Base-by-base conservation (phyloP, 2,113 vertebrate species). In the Tympanuchus pallidicinctus region DNA sequence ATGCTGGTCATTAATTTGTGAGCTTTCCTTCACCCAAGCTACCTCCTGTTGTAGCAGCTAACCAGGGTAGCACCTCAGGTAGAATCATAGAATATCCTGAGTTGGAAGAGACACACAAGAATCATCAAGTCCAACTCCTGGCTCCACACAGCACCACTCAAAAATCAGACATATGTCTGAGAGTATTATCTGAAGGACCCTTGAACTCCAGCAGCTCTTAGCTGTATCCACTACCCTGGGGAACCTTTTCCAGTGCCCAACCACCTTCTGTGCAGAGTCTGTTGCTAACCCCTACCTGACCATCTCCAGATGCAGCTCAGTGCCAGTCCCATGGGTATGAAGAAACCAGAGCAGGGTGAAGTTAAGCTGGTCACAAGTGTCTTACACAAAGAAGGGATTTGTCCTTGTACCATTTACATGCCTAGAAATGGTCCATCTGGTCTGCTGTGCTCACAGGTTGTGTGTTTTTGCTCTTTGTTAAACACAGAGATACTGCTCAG, bases 401-500 rank as follows among this genome's bases (percentile, higher is more conserved):
- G 24, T 50, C 22, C 20, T 81, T 30, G 52, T 61, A 6, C 8
- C 28, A 32, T 24, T 42, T 36, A 16, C 69, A 43, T 24, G 10
- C 15, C 40, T 40, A 28, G 50, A 42, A 52, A 14, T n/a, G 36
- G 56, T 4, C 21, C 5, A 42, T 30, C 30, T 72, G 52, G 28
- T 75, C n/a, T 75, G 52, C 20, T 42, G 10, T 20, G 28, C 61
- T 79, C 28, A 56, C 2, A 1, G 19, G 22, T 13, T 32, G 19
- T 9, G 3, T 43, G 54, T 24, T 91, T 30, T 54, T 59, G 16
- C 38, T 72, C 63, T 0, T 16, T 84, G n/a, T 64, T 67, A 38
- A 72, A 76, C 16, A 25, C 5, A 0, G 0, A 14, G 42, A 42
- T 57, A n/a, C 0, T 1, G 64, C 42, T 84, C 25, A 2, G 3